phyloP scores from a whole-genome alignment of 2,888 invertebrate species.

The Troglohyphantes excavatus region DNA sequence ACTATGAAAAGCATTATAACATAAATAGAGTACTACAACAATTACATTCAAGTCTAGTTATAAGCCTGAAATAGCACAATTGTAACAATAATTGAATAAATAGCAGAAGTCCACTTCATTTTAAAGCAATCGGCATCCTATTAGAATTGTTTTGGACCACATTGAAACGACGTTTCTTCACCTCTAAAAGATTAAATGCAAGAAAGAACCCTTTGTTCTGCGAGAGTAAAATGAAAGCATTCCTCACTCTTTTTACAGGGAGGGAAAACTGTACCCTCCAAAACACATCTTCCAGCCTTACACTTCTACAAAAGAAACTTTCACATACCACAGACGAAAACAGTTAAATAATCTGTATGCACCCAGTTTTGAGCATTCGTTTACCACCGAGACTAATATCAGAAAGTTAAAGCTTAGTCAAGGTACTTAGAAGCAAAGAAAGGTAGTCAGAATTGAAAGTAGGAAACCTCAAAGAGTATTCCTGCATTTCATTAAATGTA shows the following conservation, averaged over 20 bases:
- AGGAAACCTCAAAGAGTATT: no score
- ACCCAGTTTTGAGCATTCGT: slow-evolving; percentile 73
- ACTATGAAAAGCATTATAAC: background rate
- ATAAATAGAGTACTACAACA: slow-evolving; percentile 1
- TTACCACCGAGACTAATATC: slow-evolving; percentile 66
- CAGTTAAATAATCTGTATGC: slow-evolving; percentile 43
- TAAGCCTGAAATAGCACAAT: background rate
- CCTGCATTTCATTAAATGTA: no score
- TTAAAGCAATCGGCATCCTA: background rate
- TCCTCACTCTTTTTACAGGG: background rate
- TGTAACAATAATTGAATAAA: slow-evolving; percentile 1
- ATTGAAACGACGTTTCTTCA: background rate
- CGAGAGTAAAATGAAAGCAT: background rate
- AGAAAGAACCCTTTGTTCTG: background rate
- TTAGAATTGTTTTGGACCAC: slow-evolving; percentile 6
- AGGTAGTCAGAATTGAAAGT: background rate
- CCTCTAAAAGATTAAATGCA: slow-evolving; percentile 1
- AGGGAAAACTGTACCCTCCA: background rate
- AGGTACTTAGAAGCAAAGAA: background rate
- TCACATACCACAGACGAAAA: slow-evolving; percentile 1
- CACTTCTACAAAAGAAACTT: background rate
- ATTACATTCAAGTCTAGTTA: background rate
- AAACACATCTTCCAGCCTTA: background rate
- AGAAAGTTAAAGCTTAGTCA: slow-evolving; percentile 60
- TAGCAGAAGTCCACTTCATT: background rate